Evolutionary conservation across 2,113 vertebrate genomes (phyloP).

Genomic region (Hippocampus mohnikei): DNA sequence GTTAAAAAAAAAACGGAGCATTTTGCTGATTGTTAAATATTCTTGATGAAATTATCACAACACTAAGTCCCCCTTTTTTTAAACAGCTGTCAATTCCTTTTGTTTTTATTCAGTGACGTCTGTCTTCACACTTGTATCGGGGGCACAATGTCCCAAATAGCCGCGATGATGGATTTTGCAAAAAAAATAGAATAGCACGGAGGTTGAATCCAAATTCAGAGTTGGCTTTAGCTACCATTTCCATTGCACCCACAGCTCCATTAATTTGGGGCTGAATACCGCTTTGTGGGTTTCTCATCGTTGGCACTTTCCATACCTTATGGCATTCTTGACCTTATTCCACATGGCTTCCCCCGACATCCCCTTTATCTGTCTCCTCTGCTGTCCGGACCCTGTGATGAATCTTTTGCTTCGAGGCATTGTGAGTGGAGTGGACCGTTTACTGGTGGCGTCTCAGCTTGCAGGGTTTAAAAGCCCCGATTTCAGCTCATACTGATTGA

Average conservation of each 20-base stretch:
- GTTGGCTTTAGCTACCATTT: conserved; percentile 73
- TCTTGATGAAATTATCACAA: conserved; percentile 63
- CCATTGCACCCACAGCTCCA: conserved; percentile 68
- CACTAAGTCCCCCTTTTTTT: conserved; percentile 38
- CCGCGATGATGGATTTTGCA: conserved; percentile 21
- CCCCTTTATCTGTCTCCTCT: conserved; percentile 42
- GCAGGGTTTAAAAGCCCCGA: conserved; percentile 17
- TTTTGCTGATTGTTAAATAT: conserved; percentile 59
- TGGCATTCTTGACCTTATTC: conserved; percentile 20
- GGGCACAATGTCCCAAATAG: conserved; percentile 32
- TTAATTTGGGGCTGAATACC: conserved; percentile 75
- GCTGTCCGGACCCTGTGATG: conserved; percentile 50
- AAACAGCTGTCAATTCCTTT: conserved; percentile 34
- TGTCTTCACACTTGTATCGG: conserved; percentile 29
- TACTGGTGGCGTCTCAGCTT: conserved; percentile 37
- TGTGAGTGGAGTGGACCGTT: conserved; percentile 35
- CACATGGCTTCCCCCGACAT: conserved; percentile 17
- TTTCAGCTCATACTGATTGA: background rate
- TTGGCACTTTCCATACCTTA: conserved; percentile 39
- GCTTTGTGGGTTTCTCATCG: conserved; percentile 65
- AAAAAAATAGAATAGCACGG: background rate
- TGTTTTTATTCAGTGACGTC: conserved; percentile 27
- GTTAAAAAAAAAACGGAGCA: conserved; percentile 33
- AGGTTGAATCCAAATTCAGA: conserved; percentile 4
- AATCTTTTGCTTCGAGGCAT: conserved; percentile 52